Evolutionary conservation across 1,140 invertebrate genomes (phyloP), one percentile per base, ranked within the genome.

Genomic region (Drosophila ficusphila): DNA sequence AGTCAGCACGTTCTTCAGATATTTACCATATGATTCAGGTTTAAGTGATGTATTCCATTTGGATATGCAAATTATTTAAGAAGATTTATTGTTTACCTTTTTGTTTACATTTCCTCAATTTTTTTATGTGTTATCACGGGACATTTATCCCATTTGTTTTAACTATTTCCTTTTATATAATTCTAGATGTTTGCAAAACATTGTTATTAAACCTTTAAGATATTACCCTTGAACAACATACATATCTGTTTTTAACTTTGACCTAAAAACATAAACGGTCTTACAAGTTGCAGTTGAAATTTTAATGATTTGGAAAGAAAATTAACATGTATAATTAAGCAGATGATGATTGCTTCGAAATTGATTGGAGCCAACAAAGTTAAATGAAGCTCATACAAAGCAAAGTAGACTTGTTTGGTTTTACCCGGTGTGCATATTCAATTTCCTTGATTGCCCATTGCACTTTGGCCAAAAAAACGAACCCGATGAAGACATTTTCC

Each of bases 401-500:
- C 8, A 21, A 36, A 44, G 27, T 9, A 14, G 4, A 49, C 1
- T 9, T 34, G 14, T n/a, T 14, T 34, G 9, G 19, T 18, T n/a
- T 9, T 4, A 41, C 38, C 2, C n/a, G 36, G 12, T 14, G 31
- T 21, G 29, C 29, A 33, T 60, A 41, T 67, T 49, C 7, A 62
- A 39, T 64, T 64, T 65, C 23, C 25, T 12, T 27, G 14, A 21
- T 41, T 25, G 38, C 57, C 25, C 16, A 68, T 38, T 82, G 79
- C 53, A 48, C 58, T 83, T 74, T 81, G 69, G 57, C 69, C 67
- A 51, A 27, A 16, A 61, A 39, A n/a, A 19, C 12, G 36, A 64
- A 6, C 19, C 33, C 57, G 29, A 79, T 85, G 68, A 68, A 85
- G 67, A 79, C 68, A 86, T 79, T 85, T 85, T 85, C 81, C 76